Conservation (phyloP, 1,140 invertebrate genomes). For the Metaphire vulgaris region DNA sequence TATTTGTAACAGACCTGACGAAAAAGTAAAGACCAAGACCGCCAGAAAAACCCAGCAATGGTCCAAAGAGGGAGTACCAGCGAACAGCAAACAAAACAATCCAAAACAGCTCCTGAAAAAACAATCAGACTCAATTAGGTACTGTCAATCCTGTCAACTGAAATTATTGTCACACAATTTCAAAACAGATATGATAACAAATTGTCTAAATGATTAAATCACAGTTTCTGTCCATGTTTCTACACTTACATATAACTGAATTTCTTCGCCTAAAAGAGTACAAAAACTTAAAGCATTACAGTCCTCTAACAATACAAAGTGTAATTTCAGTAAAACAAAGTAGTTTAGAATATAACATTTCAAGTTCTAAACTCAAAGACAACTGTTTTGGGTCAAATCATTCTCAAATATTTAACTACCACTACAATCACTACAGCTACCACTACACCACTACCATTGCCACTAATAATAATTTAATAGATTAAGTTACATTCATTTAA, state of each 20-base stretch:
- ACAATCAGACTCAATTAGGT: too few species aligned
- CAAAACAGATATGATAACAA: neutral
- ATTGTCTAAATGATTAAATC: too few species aligned
- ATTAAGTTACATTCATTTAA: neutral
- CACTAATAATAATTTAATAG: neutral
- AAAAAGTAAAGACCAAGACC: slow-evolving; percentile 27
- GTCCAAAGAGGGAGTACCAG: slow-evolving; percentile 23
- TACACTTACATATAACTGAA: neutral
- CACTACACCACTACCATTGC: neutral
- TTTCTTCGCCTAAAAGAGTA: neutral
- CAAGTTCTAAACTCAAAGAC: neutral
- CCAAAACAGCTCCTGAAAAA: slow-evolving; percentile 29
- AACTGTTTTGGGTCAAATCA: neutral
- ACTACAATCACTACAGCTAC: neutral
- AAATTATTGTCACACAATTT: neutral
- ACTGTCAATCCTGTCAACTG: neutral
- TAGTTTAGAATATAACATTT: too few species aligned
- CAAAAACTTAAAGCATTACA: neutral
- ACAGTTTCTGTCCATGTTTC: neutral
- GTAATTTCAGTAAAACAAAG: too few species aligned
- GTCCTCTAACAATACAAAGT: too few species aligned
- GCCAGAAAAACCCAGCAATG: slow-evolving; percentile 25
- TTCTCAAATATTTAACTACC: neutral
- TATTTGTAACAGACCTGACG: slow-evolving; percentile 16
- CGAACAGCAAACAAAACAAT: slow-evolving; percentile 18